Evolutionary conservation across 2,797 vertebrate species (phyloP).

Genomic region (Phoeniculus purpureus): DNA sequence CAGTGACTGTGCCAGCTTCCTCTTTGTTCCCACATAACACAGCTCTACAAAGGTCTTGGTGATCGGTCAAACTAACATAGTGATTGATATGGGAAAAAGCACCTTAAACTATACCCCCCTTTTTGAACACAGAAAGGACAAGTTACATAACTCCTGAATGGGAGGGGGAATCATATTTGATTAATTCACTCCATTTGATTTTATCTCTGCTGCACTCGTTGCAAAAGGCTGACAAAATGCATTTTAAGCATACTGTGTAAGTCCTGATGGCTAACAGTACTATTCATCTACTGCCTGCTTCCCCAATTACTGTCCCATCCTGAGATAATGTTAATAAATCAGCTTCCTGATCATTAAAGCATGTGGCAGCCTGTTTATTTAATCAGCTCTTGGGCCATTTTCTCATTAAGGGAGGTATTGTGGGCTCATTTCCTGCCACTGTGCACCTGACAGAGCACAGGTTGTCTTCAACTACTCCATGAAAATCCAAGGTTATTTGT

Average conservation of each 20-base stretch:
- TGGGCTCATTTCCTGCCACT: conserved; percentile 27
- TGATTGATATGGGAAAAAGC: not conserved
- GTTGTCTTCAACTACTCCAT: not conserved
- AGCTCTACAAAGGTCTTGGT: not conserved
- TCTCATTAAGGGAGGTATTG: conserved; percentile 54
- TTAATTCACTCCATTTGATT: not conserved
- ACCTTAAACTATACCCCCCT: not conserved
- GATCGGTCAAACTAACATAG: not conserved
- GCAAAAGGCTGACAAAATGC: conserved; percentile 23
- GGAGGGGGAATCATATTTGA: not conserved
- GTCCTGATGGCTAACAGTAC: conserved; percentile 1
- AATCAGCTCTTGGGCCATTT: conserved; percentile 46
- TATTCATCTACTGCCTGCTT: not conserved
- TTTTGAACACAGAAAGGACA: not conserved
- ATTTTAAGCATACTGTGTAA: not conserved
- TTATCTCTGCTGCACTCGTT: not conserved
- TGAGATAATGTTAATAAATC: conserved; percentile 50
- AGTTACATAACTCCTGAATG: not conserved
- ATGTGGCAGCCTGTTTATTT: conserved; percentile 25
- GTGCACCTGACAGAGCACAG: conserved; percentile 16
- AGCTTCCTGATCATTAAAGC: conserved; percentile 20
- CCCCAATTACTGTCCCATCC: not conserved
- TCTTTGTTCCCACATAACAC: not conserved
- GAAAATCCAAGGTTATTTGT: conserved; percentile 23
- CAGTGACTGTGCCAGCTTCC: not conserved